phyloP scores from a whole-genome alignment of 2,113 vertebrate species.

The Engystomops pustulosus region DNA sequence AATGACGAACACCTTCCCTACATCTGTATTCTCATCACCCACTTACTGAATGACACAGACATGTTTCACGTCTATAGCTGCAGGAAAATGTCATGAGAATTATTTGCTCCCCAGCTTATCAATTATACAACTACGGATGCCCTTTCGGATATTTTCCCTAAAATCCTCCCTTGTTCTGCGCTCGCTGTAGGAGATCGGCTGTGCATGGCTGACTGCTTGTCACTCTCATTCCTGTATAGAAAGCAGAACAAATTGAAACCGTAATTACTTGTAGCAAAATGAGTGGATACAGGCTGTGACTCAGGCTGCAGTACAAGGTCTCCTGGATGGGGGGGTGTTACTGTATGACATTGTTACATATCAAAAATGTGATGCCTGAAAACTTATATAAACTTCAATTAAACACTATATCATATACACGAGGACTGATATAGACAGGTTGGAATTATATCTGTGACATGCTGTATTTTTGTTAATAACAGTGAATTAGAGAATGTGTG shows the following conservation, averaged over 20 bases:
- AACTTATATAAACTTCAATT: no score
- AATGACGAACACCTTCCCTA: not conserved
- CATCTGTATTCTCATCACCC: not conserved
- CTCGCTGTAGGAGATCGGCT: not conserved
- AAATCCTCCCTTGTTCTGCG: not conserved
- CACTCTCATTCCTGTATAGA: not conserved
- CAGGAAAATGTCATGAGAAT: not conserved
- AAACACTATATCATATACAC: no score
- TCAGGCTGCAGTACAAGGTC: not conserved
- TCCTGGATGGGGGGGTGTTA: no score
- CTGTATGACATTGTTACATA: no score
- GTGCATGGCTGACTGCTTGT: not conserved
- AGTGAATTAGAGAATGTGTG: no score
- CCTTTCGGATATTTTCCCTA: conserved; percentile 19
- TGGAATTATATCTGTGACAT: no score
- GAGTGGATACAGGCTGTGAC: not conserved
- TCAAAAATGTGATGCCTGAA: no score
- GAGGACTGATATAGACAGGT: no score
- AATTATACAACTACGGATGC: conserved; percentile 7
- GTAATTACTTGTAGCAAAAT: conserved; percentile 24
- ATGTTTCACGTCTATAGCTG: not conserved
- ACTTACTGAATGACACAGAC: not conserved
- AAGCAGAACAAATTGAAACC: conserved; percentile 22
- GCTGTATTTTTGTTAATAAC: no score
- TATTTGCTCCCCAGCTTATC: not conserved